These are phyloP conservation scores for Dicranocentrus wangi DNA, from an alignment of 2,888 invertebrate species.

Conservation along the genomic window DNA sequence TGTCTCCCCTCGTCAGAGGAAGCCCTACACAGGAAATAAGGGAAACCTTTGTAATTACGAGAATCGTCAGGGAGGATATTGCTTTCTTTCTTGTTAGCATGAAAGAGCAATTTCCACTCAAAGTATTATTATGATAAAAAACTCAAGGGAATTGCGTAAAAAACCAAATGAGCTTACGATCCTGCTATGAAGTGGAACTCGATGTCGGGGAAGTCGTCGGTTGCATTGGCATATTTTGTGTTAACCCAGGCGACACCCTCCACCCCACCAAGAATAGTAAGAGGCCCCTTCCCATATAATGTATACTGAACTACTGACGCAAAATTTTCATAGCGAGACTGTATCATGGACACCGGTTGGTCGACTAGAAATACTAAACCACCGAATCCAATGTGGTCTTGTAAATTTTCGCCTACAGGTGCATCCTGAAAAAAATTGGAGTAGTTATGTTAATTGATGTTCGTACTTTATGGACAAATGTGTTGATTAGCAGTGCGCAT, in stretches of 20 bases:
- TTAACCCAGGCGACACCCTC: conserved; percentile 92
- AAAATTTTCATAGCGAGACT: conserved; percentile 86
- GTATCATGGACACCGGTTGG: conserved; percentile 83
- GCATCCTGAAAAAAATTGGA: conserved; percentile 75
- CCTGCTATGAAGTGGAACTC: conserved; percentile 96
- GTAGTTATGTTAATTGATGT: not conserved
- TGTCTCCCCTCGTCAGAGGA: conserved; percentile 75
- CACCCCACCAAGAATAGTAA: conserved; percentile 88
- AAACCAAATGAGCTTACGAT: conserved; percentile 74
- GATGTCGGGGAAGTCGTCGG: conserved; percentile 88
- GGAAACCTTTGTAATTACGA: conserved; percentile 47
- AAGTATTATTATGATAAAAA: not conserved
- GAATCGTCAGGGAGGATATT: not conserved
- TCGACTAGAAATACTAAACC: conserved; percentile 77
- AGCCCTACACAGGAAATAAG: conserved; percentile 69
- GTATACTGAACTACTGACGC: conserved; percentile 89
- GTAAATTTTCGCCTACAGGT: conserved; percentile 68
- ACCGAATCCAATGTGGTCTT: conserved; percentile 78
- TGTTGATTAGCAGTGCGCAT: not conserved
- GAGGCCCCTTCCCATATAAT: conserved; percentile 87
- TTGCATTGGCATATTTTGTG: conserved; percentile 86
- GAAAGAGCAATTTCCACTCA: not conserved
- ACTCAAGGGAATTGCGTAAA: not conserved
- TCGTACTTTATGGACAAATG: not conserved
- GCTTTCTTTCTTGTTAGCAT: conserved; percentile 4